Evolutionary conservation across 2,113 vertebrate species (phyloP), one percentile per base, ranked within the genome.

Genomic region (Dissostichus mawsoni): DNA sequence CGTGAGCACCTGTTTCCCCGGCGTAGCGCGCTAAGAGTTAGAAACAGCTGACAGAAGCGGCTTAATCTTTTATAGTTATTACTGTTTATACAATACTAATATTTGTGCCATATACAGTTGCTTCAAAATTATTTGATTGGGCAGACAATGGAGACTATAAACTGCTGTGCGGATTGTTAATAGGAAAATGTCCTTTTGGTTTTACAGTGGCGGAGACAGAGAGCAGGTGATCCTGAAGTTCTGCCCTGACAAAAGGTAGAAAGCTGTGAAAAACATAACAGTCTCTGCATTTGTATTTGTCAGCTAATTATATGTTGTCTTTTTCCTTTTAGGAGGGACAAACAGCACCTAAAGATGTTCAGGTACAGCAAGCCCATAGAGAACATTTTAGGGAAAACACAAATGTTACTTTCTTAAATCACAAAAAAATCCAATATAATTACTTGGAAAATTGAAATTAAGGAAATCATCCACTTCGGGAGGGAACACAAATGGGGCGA

Each of bases 221-320:
- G 33, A 88, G 25, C 75, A 78, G 55, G 16, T 95, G 78, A 67
- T 86, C 47, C 83, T 95, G 29, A 90, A 55, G 69, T 93, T 94
- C 86, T 59, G 62, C 45, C 14, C 64, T 9, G 63, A 74, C 25
- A 50, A 50, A 87, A 89, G 93, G 94, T 95, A 88, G 13, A 59
- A 69, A 61, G 8, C 6, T 65, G 11, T 73, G 11, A 45, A 78
- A 51, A 10, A 1, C 3, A 18, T 1, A 16, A 61, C 7, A 45
- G 29, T 29, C 3, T 70, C 20, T 72, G 11, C 1, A 5, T 48
- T 52, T 67, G 20, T 2, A 44, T 74, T 44, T 57, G 7, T 16
- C 6, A 11, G 8, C 12, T 10, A 5, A 23, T 51, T 50, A 25
- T 76, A 0, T 56, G 10, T 5, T 71, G 5, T 41, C 1, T 41